Conservation (phyloP, 92 coral and sea anemone genomes). For the Muricea muricata region DNA sequence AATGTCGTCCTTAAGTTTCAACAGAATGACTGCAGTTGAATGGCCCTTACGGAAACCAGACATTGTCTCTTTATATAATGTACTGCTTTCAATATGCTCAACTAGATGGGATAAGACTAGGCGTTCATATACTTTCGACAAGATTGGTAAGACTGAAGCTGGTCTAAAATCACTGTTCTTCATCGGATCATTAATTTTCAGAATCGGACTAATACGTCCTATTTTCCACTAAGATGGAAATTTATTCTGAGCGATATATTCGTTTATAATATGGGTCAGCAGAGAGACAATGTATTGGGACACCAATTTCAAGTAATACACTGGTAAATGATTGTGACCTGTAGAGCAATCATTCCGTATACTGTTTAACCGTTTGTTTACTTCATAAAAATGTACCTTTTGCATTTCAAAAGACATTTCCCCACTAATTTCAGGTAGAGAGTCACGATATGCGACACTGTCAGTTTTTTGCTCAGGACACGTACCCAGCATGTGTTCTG, state of each 20-base stretch:
- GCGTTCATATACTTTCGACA: background rate
- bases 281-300: background rate
- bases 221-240: background rate
- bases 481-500: background rate
- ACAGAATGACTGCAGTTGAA: no score
- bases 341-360: background rate
- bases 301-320: background rate
- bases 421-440: background rate
- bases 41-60: no score
- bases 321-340: background rate
- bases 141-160: no score
- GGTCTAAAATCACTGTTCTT: background rate
- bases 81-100: background rate
- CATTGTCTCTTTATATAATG: background rate
- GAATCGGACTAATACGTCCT: background rate
- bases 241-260: background rate
- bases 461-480: background rate
- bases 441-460: background rate
- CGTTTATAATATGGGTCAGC: background rate
- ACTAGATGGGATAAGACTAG: background rate
- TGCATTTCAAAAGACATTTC: constrained; percentile 22
- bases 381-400: no score
- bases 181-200: background rate
- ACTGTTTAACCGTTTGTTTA: constrained; percentile 14
- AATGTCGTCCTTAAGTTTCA: background rate